phyloP scores from a whole-genome alignment of 2,888 invertebrate genomes.

The Erebia epiphron region DNA sequence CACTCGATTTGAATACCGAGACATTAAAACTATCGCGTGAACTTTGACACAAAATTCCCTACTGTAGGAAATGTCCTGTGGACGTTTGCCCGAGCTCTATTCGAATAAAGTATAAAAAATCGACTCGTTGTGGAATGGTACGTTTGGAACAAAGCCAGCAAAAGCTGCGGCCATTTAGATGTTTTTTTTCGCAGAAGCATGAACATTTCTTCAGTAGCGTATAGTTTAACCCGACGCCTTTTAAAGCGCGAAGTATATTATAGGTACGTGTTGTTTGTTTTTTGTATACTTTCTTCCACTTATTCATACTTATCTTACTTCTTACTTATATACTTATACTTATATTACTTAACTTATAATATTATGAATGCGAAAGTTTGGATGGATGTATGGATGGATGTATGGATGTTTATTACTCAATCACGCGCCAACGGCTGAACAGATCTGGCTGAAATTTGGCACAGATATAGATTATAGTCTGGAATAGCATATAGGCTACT shows the following conservation, averaged over 20 bases:
- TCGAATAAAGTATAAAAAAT: slow-evolving; percentile 72
- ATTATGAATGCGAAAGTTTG: too few species aligned
- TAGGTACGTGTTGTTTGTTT: background rate
- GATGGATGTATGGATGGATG: too few species aligned
- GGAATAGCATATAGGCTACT: too few species aligned
- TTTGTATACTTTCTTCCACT: background rate
- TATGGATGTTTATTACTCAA: too few species aligned
- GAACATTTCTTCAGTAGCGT: too few species aligned
- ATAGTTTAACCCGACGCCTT: slow-evolving; percentile 9
- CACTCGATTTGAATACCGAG: background rate
- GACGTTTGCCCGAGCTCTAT: slow-evolving; percentile 49
- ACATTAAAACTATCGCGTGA: background rate
- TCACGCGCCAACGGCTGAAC: too few species aligned
- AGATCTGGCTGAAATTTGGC: too few species aligned
- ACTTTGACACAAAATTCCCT: slow-evolving; percentile 46
- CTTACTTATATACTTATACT: too few species aligned
- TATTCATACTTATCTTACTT: too few species aligned
- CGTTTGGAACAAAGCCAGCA: slow-evolving; percentile 74
- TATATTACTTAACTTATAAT: too few species aligned
- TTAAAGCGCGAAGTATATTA: slow-evolving; percentile 18
- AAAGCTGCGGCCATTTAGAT: slow-evolving; percentile 56
- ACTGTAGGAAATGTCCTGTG: slow-evolving; percentile 71
- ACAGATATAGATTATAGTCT: too few species aligned
- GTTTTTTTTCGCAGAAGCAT: slow-evolving; percentile 38
- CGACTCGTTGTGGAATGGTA: slow-evolving; percentile 66